Base-by-base conservation (phyloP, 1,140 invertebrate species). In the Temnothorax curvispinosus region DNA sequence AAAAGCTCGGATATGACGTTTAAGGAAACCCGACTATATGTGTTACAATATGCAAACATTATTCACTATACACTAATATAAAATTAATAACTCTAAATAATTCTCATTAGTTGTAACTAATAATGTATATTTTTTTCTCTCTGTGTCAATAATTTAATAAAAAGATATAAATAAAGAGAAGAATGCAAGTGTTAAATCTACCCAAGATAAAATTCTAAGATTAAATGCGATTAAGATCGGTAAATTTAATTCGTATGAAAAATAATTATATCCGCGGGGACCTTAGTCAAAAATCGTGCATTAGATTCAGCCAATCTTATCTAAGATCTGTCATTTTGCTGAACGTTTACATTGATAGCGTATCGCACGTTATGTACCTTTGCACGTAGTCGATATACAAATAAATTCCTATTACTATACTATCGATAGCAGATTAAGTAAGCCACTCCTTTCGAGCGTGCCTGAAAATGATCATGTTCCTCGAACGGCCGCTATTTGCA, bases 381-480 rank as follows among this genome's bases (percentile, higher is more conserved):
- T 50, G 41, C 54, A 47, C 54, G 38, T 82, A 47, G 54, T 11
- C 27, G 69, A 62, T 84, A 69, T 69, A 69, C 8, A 84, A 84
- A 60, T 84, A 84, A 84, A 75, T 74, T 75, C 41, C 41, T 44
- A 60, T 60, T 75, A 50, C 69, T 62, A 11, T 47, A 74, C 41
- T 50, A 84, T 60, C 54, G n/a, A 58, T 72, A 21, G 27, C 18
- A 47, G 67, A 84, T 74, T 60, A 47, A 35, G 65, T 44, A 71
- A 82, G 54, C 56, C 80, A 60, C 80, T 75, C 69, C 67, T 71
- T 82, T 60, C 54, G 13, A 58, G 58, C 38, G 3, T 38, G 11
- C 41, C n/a, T 50, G 58, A 84, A 84, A 84, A 84, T 84, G 38
- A 60, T 47, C 41, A 11, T 47, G 69, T 75, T 84, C 44, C 56